phyloP scores from a whole-genome alignment of 1,140 invertebrate genomes.

The Thaumatotibia leucotreta region DNA sequence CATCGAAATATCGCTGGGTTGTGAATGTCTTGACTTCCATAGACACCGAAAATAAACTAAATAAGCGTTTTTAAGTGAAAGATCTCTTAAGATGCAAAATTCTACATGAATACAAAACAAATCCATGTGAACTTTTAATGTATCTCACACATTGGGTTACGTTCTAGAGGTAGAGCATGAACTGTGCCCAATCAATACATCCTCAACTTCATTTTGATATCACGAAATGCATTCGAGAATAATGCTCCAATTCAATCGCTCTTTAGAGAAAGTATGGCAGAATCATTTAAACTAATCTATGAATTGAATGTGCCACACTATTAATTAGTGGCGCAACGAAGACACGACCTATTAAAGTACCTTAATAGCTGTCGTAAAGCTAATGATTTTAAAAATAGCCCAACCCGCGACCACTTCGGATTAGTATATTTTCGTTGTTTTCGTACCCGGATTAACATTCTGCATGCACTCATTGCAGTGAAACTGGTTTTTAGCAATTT shows the following conservation, averaged over 20 bases:
- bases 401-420: neutral
- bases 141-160: neutral
- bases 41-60: no score
- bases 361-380: neutral
- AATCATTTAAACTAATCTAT: conserved; percentile 19
- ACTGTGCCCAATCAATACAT: neutral
- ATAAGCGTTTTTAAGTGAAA: no score
- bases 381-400: conserved; percentile 7
- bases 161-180: neutral
- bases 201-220: neutral
- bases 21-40: no score
- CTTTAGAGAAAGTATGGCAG: conserved; percentile 20
- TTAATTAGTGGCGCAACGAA: neutral
- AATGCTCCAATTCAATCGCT: conserved; percentile 24
- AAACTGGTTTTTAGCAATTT: neutral
- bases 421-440: neutral
- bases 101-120: neutral
- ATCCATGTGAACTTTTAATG: neutral
- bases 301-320: conserved; percentile 13
- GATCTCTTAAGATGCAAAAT: neutral
- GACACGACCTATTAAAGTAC: conserved; percentile 9
- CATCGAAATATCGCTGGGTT: no score
- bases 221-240: neutral
- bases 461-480: neutral
- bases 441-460: neutral